Percentiles rank a stretch among this genome's conserved stretches.
phyloP scores from a whole-genome alignment of 2,797 vertebrate species.

The Sebastes cheni region DNA sequence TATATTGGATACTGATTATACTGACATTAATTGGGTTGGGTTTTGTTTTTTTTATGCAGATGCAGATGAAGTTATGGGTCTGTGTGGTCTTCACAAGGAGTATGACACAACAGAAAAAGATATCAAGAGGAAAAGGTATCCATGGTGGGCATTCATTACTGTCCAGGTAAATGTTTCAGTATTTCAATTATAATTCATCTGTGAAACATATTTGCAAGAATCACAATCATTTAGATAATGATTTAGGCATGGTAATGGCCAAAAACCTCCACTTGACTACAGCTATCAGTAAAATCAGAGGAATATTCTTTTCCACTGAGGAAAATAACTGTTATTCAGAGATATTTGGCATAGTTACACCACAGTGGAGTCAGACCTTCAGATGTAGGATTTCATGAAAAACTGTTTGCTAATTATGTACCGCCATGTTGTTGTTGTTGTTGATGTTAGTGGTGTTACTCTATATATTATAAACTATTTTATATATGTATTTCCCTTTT shows the following conservation, averaged over 20 bases:
- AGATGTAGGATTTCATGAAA: neutral
- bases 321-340: neutral
- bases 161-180: slow-evolving; percentile 40
- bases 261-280: neutral
- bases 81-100: slow-evolving; percentile 67
- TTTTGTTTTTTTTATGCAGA: slow-evolving; percentile 47
- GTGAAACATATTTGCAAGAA: neutral
- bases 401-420: neutral
- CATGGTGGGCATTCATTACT: slow-evolving; percentile 50
- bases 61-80: slow-evolving; percentile 53
- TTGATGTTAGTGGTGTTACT: neutral
- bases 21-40: neutral
- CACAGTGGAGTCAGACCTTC: neutral
- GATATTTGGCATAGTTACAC: neutral
- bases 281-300: neutral
- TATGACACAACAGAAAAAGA: accelerated
- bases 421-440: neutral
- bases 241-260: neutral
- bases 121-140: slow-evolving; percentile 21
- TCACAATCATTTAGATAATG: neutral
- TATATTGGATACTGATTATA: neutral
- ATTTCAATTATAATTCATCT: neutral
- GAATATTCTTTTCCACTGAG: neutral
- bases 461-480: neutral
- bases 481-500: neutral